These are phyloP conservation scores for Amphimedon queenslandica DNA, from an alignment of 37 sponge, comb jelly and placozoan species.

Conservation along the genomic window DNA sequence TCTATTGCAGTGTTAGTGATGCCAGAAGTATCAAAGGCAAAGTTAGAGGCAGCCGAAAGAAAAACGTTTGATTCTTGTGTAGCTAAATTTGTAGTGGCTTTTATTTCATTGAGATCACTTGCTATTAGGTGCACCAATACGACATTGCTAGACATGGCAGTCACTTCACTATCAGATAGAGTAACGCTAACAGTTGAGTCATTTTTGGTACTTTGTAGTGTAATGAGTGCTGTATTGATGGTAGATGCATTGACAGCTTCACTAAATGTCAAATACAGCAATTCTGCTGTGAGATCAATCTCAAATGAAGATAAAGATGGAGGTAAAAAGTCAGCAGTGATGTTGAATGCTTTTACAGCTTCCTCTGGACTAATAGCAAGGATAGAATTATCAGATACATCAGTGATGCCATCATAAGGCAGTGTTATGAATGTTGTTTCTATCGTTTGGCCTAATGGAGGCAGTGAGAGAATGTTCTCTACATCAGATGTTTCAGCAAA, in stretches of 20 bases:
- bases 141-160: conserved; percentile 10
- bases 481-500: conserved; percentile 35
- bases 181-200: conserved; percentile 18
- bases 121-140: conserved; percentile 29
- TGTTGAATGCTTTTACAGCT: conserved; percentile 52
- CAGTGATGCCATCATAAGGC: conserved; percentile 46
- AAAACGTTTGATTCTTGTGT: conserved; percentile 50
- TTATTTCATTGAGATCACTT: conserved; percentile 64
- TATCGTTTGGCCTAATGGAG: conserved; percentile 70
- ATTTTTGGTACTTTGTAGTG: conserved; percentile 39
- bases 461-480: conserved; percentile 34
- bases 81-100: conserved; percentile 46
- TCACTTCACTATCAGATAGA: conserved; percentile 15
- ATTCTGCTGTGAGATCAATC: conserved; percentile 72
- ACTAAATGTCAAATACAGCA: conserved; percentile 65
- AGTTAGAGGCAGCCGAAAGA: conserved; percentile 20
- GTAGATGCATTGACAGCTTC: conserved; percentile 56
- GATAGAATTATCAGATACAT: conserved; percentile 62
- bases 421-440: conserved; percentile 69
- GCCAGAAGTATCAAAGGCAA: conserved; percentile 68
- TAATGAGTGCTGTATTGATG: conserved; percentile 34
- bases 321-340: conserved; percentile 72
- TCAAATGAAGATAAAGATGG: conserved; percentile 55
- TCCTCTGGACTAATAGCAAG: conserved; percentile 21
- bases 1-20: conserved; percentile 35